phyloP scores from a whole-genome alignment of 2,888 invertebrate genomes.

The Heliconius ismenius region DNA sequence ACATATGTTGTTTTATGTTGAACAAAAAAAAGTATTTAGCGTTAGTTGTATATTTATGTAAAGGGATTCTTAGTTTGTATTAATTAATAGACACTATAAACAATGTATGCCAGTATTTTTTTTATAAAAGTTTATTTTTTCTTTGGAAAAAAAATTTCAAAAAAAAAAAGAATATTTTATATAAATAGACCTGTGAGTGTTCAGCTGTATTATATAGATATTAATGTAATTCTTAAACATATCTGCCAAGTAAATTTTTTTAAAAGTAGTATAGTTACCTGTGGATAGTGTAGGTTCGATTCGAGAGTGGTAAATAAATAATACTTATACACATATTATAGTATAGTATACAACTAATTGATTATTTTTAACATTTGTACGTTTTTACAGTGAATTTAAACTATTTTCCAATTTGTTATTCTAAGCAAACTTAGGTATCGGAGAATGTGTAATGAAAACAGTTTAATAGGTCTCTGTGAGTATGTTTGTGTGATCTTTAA shows the following conservation, averaged over 20 bases:
- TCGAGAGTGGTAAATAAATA: not conserved
- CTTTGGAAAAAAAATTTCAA: not conserved
- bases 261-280: constrained; percentile 62
- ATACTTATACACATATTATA: not conserved
- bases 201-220: constrained; percentile 44
- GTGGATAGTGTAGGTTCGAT: constrained; percentile 40
- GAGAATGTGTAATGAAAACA: not conserved
- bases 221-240: constrained; percentile 49
- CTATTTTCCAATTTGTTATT: constrained; percentile 9
- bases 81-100: constrained; percentile 22
- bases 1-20: constrained; percentile 8
- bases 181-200: constrained; percentile 44
- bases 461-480: not conserved
- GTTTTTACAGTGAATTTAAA: constrained; percentile 19
- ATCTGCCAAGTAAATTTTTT: constrained; percentile 63
- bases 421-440: not conserved
- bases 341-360: constrained; percentile 8
- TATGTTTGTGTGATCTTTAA: not conserved
- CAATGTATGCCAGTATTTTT: constrained; percentile 41
- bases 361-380: constrained; percentile 14
- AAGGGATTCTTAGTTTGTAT: constrained; percentile 30
- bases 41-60: constrained; percentile 40
- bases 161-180: constrained; percentile 17
- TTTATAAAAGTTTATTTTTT: constrained; percentile 8
- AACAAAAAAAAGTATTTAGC: constrained; percentile 7